phyloP scores from a whole-genome alignment of 53 echinoderm and acorn worm species.

The Apostichopus leukothele region DNA sequence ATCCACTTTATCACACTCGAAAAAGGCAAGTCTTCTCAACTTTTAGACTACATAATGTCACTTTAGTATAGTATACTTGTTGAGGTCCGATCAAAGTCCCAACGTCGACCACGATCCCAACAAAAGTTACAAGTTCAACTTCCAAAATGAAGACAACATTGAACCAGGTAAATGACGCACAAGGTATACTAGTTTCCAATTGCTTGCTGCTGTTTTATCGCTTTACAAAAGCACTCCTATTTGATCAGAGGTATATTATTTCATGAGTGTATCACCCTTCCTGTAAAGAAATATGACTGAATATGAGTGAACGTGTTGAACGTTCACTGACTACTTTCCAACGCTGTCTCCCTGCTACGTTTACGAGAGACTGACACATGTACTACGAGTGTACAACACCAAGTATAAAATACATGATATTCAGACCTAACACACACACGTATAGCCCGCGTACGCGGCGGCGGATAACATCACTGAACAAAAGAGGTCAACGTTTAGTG shows the following conservation, averaged over 20 bases:
- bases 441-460: background rate
- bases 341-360: background rate
- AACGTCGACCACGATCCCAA: too few species aligned
- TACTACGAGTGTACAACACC: background rate
- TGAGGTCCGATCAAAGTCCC: too few species aligned
- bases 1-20: too few species aligned
- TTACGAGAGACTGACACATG: background rate
- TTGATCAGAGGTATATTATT: background rate
- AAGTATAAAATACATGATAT: background rate
- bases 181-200: too few species aligned
- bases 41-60: too few species aligned
- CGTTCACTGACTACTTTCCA: background rate
- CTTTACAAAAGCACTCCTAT: too few species aligned
- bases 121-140: too few species aligned
- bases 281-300: background rate
- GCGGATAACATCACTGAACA: background rate
- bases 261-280: background rate
- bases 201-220: too few species aligned
- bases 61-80: too few species aligned
- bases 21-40: too few species aligned
- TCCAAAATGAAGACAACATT: too few species aligned
- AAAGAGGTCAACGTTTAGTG: slow-evolving; percentile 14
- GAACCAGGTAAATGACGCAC: too few species aligned
- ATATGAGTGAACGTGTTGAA: background rate
- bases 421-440: background rate